Percentiles rank a stretch among this genome's conserved stretches.
phyloP scores from a whole-genome alignment of 2,888 invertebrate species.

The Aphodius granarius region DNA sequence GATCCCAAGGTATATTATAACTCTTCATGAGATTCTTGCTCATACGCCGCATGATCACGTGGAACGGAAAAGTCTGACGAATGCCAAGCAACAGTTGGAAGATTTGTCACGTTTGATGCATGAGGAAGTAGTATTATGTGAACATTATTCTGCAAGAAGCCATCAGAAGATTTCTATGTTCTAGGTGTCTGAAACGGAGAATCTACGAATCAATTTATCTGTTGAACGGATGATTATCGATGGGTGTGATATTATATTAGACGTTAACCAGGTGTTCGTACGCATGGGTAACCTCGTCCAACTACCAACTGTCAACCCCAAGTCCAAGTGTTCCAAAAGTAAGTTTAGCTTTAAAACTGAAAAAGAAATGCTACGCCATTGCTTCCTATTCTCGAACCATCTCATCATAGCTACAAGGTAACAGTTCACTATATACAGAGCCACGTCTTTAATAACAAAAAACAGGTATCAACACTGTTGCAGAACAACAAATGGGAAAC shows the following conservation, averaged over 20 bases:
- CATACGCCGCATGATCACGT: conserved; percentile 95
- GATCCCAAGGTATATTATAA: conserved; percentile 92
- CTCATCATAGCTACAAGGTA: conserved; percentile 79
- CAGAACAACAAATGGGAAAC: conserved; percentile 76
- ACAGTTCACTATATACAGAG: conserved; percentile 9
- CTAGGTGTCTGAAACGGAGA: conserved; percentile 89
- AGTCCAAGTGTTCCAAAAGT: conserved; percentile 60
- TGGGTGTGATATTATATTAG: conserved; percentile 88
- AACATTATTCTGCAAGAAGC: neutral
- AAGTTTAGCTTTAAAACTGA: conserved; percentile 67
- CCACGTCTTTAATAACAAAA: neutral
- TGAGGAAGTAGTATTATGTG: conserved; percentile 66
- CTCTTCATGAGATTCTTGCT: conserved; percentile 85
- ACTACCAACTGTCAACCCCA: conserved; percentile 62
- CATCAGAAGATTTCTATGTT: conserved; percentile 21
- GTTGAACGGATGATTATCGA: conserved; percentile 93
- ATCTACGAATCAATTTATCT: conserved; percentile 85
- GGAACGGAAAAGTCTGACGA: conserved; percentile 85
- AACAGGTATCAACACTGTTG: conserved; percentile 21
- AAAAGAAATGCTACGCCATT: conserved; percentile 75
- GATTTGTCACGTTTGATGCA: conserved; percentile 86
- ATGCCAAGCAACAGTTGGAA: conserved; percentile 84
- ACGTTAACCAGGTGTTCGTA: conserved; percentile 87
- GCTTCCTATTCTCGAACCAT: conserved; percentile 90
- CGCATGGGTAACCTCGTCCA: conserved; percentile 73